Percentiles rank a stretch among this genome's conserved stretches.
Conservation (phyloP, 2,113 vertebrate species). For the Pardalotus punctatus region DNA sequence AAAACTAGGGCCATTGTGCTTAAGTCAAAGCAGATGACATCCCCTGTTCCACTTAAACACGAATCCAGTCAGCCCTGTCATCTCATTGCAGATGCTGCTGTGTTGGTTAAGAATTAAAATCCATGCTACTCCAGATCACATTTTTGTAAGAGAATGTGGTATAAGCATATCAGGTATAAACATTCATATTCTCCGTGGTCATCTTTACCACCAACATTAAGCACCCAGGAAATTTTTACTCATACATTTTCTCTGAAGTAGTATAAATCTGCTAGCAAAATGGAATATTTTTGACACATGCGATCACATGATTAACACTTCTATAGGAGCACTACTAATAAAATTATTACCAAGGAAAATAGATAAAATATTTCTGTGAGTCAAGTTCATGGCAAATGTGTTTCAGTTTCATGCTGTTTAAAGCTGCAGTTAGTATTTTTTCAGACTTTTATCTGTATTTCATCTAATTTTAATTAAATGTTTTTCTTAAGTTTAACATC, state of each 20-base stretch:
- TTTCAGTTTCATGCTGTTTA: neutral
- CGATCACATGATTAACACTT: slow-evolving; percentile 31
- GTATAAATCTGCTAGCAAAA: neutral
- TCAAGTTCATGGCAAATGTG: neutral
- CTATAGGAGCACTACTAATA: neutral
- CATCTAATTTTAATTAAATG: neutral
- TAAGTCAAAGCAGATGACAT: neutral
- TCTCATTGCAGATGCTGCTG: neutral
- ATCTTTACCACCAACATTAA: neutral
- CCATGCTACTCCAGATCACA: neutral
- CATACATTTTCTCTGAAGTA: neutral
- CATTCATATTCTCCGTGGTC: neutral
- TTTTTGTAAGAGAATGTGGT: neutral
- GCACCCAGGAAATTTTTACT: slow-evolving; percentile 5
- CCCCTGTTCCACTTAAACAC: neutral
- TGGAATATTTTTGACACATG: slow-evolving; percentile 3
- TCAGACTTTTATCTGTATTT: neutral
- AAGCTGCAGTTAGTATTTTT: neutral
- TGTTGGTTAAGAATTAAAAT: neutral
- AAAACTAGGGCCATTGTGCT: neutral
- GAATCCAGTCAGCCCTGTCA: neutral
- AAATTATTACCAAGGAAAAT: slow-evolving; percentile 5
- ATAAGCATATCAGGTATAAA: neutral
- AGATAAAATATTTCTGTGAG: slow-evolving; percentile 19
- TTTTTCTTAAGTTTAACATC: neutral